These are phyloP conservation scores for Nemoura dubitans DNA, from an alignment of 2,888 invertebrate genomes.

Conservation along the genomic window DNA sequence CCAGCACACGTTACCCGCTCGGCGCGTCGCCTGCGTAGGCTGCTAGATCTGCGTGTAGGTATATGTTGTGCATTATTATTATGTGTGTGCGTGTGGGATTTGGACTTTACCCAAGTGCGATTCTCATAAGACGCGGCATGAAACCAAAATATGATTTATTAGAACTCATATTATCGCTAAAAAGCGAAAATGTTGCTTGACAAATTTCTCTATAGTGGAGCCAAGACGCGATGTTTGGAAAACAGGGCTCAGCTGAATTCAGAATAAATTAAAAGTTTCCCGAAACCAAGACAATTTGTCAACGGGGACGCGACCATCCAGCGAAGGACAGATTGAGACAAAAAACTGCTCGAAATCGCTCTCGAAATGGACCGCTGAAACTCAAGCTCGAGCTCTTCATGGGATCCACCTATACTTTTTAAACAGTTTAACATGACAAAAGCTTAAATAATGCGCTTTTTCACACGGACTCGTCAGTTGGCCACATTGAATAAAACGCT, in stretches of 20 bases:
- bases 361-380: constrained; percentile 15
- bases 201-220: constrained; percentile 13
- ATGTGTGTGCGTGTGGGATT: not conserved
- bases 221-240: constrained; percentile 20
- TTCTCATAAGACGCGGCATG: constrained; percentile 17
- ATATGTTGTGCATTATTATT: not conserved
- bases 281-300: constrained; percentile 9
- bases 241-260: constrained; percentile 12
- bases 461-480: not conserved
- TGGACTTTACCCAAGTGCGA: constrained; percentile 18
- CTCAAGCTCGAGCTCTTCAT: not conserved
- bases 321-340: constrained; percentile 1
- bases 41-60: not conserved
- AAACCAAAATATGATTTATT: constrained; percentile 21
- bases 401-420: not conserved
- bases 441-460: not conserved
- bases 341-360: constrained; percentile 7
- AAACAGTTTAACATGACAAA: constrained; percentile 25
- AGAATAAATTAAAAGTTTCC: constrained; percentile 14
- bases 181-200: constrained; percentile 5
- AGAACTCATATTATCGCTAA: constrained; percentile 15
- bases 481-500: not conserved
- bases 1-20: not conserved
- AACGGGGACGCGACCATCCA: not conserved
- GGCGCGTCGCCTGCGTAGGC: no score